A percentile compares a stretch with the other conserved stretches of the same genome.
These are phyloP conservation scores for Platyrinchus mystaceus DNA, from an alignment of 2,797 vertebrate species.

Conservation along the genomic window DNA sequence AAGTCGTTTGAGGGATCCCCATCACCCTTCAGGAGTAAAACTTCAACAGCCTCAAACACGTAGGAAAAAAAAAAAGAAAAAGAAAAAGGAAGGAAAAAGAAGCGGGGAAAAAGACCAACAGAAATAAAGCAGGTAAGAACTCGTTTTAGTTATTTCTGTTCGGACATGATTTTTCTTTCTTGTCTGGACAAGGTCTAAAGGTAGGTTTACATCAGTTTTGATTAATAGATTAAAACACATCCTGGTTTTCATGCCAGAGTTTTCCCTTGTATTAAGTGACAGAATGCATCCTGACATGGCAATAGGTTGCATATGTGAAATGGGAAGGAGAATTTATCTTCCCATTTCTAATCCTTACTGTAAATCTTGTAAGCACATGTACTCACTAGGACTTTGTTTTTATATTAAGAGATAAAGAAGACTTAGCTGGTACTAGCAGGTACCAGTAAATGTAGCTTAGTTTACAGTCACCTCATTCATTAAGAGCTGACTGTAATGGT, in stretches of 20 bases:
- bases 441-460: slow-evolving; percentile 14
- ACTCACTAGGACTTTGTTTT: neutral
- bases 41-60: neutral
- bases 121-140: slow-evolving; percentile 24
- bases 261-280: slow-evolving; percentile 34
- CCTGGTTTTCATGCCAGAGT: slow-evolving; percentile 29
- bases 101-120: accelerated
- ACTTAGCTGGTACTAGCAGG: slow-evolving; percentile 40
- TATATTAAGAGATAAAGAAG: slow-evolving; percentile 28
- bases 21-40: neutral
- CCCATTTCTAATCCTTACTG: slow-evolving; percentile 45
- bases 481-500: neutral
- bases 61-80: neutral
- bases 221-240: slow-evolving; percentile 51
- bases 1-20: neutral
- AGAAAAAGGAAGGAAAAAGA: accelerated
- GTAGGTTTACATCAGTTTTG: slow-evolving; percentile 33
- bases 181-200: slow-evolving; percentile 49
- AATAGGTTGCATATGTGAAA: neutral
- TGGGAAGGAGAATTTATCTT: slow-evolving; percentile 51
- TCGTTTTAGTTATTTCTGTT: slow-evolving; percentile 29
- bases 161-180: slow-evolving; percentile 37
- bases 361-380: slow-evolving; percentile 42
- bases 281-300: slow-evolving; percentile 34
- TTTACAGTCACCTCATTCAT: slow-evolving; percentile 4